Evolutionary conservation across 1,140 invertebrate genomes (phyloP), one percentile per base, ranked within the genome.

Genomic region (Hermatobates lingyangjiaoensis): DNA sequence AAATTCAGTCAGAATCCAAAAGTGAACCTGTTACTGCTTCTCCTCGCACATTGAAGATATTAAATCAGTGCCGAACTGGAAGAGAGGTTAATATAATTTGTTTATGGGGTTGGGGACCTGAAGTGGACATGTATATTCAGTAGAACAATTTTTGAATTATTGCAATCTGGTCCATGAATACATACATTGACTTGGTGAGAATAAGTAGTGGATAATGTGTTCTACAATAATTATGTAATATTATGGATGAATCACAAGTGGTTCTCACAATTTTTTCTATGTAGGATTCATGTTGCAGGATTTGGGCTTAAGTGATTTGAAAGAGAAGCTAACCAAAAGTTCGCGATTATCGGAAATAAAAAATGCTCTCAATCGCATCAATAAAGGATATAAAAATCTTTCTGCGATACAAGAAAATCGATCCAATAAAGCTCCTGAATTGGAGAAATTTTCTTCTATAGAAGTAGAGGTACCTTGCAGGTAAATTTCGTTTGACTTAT

Each of bases 291-390:
- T 46, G 2, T 27, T 46, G 3, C 2, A 46, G 45, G 25, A 34
- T n/a, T n/a, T n/a, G 15, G 21, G n/a, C 5, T 27, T 82, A 7
- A 72, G 71, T 34, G 78, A 83, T 52, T 74, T 84, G 1, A 78
- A 74, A 60, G 73, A 70, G 38, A 79, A 71, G 59, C 64, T 84
- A 21, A 67, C 67, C 34, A 68, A 71, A 21, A 81, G 79, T 58
- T 70, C 72, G 34, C 72, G 79, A 55, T 63, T 84, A 50, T 70
- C 70, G 40, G 79, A 84, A 60, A 58, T 84, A 1, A 76, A 73
- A 62, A 73, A 75, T 0, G 70, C 73, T 12, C 71, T 82, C 20
- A 68, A 70, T 1, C 69, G 72, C 25, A 71, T 83, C 15, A 67
- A 66, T 20, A 63, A 67, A 23, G 65, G 63, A 12, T 72, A 74